Percentiles rank a stretch among this genome's conserved stretches.
Conservation (phyloP, 2,113 vertebrate genomes). For the Orycteropus afer region DNA sequence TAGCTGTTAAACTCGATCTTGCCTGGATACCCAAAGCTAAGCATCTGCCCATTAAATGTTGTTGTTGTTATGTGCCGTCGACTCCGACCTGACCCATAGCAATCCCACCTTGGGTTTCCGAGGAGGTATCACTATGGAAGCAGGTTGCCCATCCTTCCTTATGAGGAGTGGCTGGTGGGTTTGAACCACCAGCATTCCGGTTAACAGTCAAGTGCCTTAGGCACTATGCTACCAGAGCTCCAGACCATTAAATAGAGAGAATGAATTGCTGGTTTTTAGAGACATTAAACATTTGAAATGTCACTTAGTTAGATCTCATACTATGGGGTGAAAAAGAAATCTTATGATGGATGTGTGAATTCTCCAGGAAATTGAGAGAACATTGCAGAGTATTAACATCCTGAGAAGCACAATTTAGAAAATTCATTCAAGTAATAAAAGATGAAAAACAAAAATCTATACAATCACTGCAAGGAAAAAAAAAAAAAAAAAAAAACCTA, state of each 20-base stretch:
- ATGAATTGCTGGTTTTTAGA: constrained; percentile 20
- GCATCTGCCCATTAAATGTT: background rate
- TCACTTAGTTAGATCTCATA: background rate
- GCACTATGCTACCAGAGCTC: too few species aligned
- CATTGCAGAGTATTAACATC: background rate
- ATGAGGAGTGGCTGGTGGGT: too few species aligned
- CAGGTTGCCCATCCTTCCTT: too few species aligned
- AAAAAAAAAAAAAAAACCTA: background rate
- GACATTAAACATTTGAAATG: constrained; percentile 30
- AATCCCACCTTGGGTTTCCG: too few species aligned
- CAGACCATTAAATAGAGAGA: background rate
- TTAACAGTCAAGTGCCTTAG: too few species aligned
- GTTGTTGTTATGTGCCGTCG: too few species aligned
- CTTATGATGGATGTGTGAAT: background rate
- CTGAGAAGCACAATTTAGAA: background rate
- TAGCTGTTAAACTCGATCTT: background rate
- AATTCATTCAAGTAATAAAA: constrained; percentile 39
- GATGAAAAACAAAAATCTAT: background rate
- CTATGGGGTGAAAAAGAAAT: background rate
- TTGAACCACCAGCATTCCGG: too few species aligned
- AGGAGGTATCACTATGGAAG: too few species aligned
- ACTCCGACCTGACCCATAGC: too few species aligned
- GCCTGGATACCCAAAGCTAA: background rate
- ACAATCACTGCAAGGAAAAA: too few species aligned
- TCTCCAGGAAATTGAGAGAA: background rate